These are phyloP conservation scores for Malurus cyaneus DNA, from an alignment of 2,113 vertebrate species.

Conservation along the genomic window DNA sequence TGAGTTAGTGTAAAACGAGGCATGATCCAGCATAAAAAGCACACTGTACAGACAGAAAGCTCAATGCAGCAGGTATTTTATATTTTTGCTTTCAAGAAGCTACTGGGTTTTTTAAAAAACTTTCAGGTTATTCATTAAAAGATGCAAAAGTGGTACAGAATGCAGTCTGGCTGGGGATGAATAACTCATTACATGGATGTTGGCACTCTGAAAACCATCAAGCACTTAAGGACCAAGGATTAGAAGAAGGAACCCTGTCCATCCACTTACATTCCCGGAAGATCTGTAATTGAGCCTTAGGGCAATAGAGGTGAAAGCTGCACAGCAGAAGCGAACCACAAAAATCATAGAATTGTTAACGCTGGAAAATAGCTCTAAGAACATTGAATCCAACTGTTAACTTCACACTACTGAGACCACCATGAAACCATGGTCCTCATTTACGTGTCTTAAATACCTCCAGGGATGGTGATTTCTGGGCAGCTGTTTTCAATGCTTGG, in stretches of 20 bases:
- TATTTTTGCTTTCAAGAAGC: neutral
- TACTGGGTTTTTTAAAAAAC: accelerated
- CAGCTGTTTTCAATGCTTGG: neutral
- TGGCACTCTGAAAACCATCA: neutral
- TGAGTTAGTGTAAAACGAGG: neutral
- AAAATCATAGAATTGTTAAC: neutral
- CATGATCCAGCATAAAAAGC: neutral
- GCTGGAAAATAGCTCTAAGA: neutral
- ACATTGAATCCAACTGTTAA: neutral
- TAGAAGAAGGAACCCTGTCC: neutral
- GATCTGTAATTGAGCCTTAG: neutral
- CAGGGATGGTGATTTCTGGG: neutral
- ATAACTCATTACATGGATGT: neutral
- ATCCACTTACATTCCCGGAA: neutral
- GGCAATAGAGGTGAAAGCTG: neutral
- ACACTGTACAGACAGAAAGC: neutral
- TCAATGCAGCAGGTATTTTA: neutral
- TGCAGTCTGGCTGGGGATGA: neutral
- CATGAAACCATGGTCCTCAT: neutral
- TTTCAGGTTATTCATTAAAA: neutral
- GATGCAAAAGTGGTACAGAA: neutral
- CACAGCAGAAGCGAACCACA: neutral
- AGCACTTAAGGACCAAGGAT: neutral
- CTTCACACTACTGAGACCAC: neutral
- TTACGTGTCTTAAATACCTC: neutral